A percentile compares a stretch with the other conserved stretches of the same genome.
Evolutionary conservation across 23 tunicate species (phyloP).

Genomic region (Corella eumyota): DNA sequence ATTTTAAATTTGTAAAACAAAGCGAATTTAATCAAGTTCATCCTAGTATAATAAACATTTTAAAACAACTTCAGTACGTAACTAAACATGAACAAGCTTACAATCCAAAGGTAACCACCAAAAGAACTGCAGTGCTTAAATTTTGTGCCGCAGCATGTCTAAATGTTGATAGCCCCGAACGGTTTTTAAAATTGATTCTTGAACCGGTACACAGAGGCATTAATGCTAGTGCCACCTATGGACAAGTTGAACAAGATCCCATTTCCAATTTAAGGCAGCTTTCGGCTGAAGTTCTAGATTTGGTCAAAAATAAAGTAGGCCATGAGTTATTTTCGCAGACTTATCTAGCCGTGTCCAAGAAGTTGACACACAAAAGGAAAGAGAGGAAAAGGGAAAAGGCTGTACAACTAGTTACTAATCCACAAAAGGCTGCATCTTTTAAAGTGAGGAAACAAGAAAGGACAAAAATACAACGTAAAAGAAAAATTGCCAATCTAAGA

Average conservation of each 20-base stretch:
- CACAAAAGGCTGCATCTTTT: constrained; percentile 33
- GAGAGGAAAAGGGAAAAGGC: constrained; percentile 43
- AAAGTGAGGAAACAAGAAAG: constrained; percentile 33
- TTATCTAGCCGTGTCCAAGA: constrained; percentile 26
- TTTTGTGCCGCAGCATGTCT: constrained; percentile 53
- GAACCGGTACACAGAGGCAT: constrained; percentile 49
- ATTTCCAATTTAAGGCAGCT: constrained; percentile 23
- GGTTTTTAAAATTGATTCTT: constrained; percentile 18
- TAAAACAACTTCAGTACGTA: constrained; percentile 15
- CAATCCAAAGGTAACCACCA: constrained; percentile 27
- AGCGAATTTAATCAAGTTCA: constrained; percentile 1
- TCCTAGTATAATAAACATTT: constrained; percentile 4
- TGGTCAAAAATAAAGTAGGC: constrained; percentile 36
- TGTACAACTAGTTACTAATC: constrained; percentile 40
- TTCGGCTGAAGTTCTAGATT: constrained; percentile 52
- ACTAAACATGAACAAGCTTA: constrained; percentile 40
- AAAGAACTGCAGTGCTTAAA: constrained; percentile 57
- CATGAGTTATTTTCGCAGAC: constrained; percentile 19
- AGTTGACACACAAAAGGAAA: constrained; percentile 12
- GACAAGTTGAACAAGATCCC: constrained; percentile 7
- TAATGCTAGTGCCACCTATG: constrained; percentile 13
- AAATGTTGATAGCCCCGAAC: constrained; percentile 13
- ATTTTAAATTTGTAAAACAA: constrained; percentile 1
- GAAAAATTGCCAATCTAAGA: constrained; percentile 32
- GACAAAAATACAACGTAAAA: constrained; percentile 32